These are phyloP conservation scores for Coregonus suidteri DNA, from an alignment of 2,797 vertebrate species.

Conservation along the genomic window DNA sequence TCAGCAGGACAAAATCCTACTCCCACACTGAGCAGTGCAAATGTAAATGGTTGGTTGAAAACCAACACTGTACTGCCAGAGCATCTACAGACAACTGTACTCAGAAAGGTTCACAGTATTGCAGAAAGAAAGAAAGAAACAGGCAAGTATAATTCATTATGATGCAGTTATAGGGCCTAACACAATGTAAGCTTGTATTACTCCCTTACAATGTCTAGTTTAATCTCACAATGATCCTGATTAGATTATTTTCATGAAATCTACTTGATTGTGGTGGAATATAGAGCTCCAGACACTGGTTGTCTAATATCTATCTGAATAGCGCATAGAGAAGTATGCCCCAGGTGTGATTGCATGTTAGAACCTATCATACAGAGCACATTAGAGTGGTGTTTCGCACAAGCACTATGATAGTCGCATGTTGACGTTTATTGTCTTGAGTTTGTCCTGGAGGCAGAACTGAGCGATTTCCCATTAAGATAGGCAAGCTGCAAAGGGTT, in stretches of 20 bases:
- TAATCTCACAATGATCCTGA: not conserved
- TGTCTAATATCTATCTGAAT: not conserved
- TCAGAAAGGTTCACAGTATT: not conserved
- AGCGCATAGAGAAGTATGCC: too few relatives aligned
- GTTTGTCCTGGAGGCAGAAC: too few relatives aligned
- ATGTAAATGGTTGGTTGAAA: not conserved
- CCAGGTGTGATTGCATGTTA: too few relatives aligned
- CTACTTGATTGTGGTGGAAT: not conserved
- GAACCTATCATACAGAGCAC: too few relatives aligned
- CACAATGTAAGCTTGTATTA: not conserved
- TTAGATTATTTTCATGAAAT: not conserved
- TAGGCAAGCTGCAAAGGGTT: too few relatives aligned
- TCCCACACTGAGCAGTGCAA: not conserved
- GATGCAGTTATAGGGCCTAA: not conserved
- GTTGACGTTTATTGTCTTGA: too few relatives aligned
- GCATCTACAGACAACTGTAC: not conserved
- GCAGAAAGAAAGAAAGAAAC: slow-evolving; percentile 10
- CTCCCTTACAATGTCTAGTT: not conserved
- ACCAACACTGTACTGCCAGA: not conserved
- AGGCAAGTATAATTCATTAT: not conserved
- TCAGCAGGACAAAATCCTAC: not conserved
- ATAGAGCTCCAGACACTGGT: not conserved
- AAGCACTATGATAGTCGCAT: too few relatives aligned
- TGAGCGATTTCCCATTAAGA: too few relatives aligned
- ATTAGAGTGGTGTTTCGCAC: too few relatives aligned